Evolutionary conservation across 2,113 vertebrate species (phyloP).

Genomic region (Ammodytes dubius): DNA sequence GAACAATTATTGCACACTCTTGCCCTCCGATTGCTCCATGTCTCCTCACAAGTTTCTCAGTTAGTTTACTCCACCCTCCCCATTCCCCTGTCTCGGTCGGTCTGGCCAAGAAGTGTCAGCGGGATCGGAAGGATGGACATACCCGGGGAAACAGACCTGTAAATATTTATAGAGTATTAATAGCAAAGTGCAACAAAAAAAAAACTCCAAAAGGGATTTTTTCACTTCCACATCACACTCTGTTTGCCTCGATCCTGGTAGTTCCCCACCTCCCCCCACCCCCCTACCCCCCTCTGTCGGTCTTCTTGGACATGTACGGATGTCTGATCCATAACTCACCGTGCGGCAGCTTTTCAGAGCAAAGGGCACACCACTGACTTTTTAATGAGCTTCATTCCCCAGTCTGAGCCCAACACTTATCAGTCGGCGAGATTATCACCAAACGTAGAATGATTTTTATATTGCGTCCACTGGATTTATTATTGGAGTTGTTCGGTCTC

Average conservation of each 20-base stretch:
- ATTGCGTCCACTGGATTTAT: conserved; percentile 44
- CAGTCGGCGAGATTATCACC: conserved; percentile 42
- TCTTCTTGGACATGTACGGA: not conserved
- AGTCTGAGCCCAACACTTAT: conserved; percentile 14
- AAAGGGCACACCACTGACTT: conserved; percentile 28
- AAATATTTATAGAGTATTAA: conserved; percentile 30
- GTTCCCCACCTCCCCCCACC: too few species aligned
- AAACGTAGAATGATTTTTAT: conserved; percentile 35
- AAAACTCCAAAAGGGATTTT: not conserved
- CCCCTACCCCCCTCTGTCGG: too few species aligned
- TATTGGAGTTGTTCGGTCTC: conserved; percentile 42
- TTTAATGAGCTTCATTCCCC: conserved; percentile 57
- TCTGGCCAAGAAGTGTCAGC: conserved; percentile 15
- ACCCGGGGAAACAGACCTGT: conserved; percentile 13
- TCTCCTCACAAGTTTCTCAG: not conserved
- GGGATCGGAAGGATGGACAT: conserved; percentile 5
- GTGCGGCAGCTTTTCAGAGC: not conserved
- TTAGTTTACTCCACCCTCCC: not conserved
- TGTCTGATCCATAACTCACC: conserved; percentile 2
- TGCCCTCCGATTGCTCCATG: not conserved
- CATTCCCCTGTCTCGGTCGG: not conserved
- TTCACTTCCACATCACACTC: conserved; percentile 10
- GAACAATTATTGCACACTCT: not conserved
- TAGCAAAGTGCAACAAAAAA: conserved; percentile 1
- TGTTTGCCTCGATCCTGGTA: not conserved